Percentiles rank a stretch among this genome's conserved stretches.
These are phyloP conservation scores for Sebastes wilsoni DNA, from an alignment of 2,797 vertebrate species.

Conservation along the genomic window DNA sequence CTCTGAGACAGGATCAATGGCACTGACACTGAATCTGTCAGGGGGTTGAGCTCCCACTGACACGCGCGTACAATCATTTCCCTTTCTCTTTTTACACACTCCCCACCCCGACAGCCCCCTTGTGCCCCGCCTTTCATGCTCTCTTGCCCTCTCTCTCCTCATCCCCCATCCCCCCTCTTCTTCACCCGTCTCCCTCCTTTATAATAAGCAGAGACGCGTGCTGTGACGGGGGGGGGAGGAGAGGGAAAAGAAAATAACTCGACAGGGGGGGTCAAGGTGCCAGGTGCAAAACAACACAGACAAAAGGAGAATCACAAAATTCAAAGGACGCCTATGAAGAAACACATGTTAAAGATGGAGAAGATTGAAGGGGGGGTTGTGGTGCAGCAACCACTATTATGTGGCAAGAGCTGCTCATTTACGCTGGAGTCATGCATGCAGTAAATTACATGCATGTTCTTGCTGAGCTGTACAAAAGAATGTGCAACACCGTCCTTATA, in stretches of 20 bases:
- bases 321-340: conserved; percentile 6
- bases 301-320: conserved; percentile 36
- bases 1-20: conserved; percentile 60
- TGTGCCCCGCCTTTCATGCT: conserved; percentile 45
- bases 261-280: not conserved
- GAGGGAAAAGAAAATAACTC: conserved; percentile 5
- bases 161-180: conserved; percentile 47
- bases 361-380: not conserved
- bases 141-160: conserved; percentile 43
- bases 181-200: conserved; percentile 8
- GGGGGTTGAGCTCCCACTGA: conserved; percentile 48
- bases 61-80: conserved; percentile 52
- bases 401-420: conserved; percentile 42
- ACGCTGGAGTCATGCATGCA: conserved; percentile 58
- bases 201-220: conserved; percentile 28
- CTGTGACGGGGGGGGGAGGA: not conserved
- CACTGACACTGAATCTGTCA: conserved; percentile 50
- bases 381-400: conserved; percentile 16
- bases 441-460: conserved; percentile 69
- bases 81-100: conserved; percentile 40
- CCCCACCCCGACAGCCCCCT: conserved; percentile 25
- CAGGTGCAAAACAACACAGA: conserved; percentile 56
- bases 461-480: conserved; percentile 63
- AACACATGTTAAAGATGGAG: not conserved
- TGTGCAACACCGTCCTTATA: conserved; percentile 23